Conservation (phyloP, 2,113 vertebrate genomes). For the Lophius piscatorius region DNA sequence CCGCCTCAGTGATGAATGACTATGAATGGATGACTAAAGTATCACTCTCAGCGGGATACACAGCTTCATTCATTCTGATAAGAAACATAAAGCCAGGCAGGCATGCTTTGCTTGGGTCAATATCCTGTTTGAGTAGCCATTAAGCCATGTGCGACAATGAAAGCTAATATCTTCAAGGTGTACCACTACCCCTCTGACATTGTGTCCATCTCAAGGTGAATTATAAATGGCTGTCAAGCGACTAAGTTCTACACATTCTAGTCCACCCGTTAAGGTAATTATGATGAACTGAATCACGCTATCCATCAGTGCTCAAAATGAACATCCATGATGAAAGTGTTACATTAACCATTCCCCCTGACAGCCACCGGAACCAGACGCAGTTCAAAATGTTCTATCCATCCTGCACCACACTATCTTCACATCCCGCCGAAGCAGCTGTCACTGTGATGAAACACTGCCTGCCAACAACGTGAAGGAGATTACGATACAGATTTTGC, state of each 20-base stretch:
- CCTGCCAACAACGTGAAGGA: slow-evolving; percentile 32
- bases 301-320: slow-evolving; percentile 59
- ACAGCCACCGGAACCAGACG: slow-evolving; percentile 40
- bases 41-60: slow-evolving; percentile 66
- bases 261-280: slow-evolving; percentile 27
- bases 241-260: slow-evolving; percentile 39
- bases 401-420: slow-evolving; percentile 45
- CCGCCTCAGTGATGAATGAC: slow-evolving; percentile 73
- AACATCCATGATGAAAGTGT: slow-evolving; percentile 51
- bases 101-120: slow-evolving; percentile 75
- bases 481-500: slow-evolving; percentile 52
- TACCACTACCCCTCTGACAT: slow-evolving; percentile 60
- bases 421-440: slow-evolving; percentile 40
- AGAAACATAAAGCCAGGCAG: slow-evolving; percentile 73
- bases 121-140: slow-evolving; percentile 75
- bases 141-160: slow-evolving; percentile 71
- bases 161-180: slow-evolving; percentile 69
- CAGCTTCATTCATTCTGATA: slow-evolving; percentile 74
- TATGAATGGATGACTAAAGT: slow-evolving; percentile 69
- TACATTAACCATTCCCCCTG: slow-evolving; percentile 59
- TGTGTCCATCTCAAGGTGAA: slow-evolving; percentile 75
- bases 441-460: slow-evolving; percentile 56
- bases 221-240: slow-evolving; percentile 63
- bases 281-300: slow-evolving; percentile 47
- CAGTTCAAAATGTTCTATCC: slow-evolving; percentile 50